phyloP scores from a whole-genome alignment of 2,888 invertebrate genomes.

The Auanema sp. region DNA sequence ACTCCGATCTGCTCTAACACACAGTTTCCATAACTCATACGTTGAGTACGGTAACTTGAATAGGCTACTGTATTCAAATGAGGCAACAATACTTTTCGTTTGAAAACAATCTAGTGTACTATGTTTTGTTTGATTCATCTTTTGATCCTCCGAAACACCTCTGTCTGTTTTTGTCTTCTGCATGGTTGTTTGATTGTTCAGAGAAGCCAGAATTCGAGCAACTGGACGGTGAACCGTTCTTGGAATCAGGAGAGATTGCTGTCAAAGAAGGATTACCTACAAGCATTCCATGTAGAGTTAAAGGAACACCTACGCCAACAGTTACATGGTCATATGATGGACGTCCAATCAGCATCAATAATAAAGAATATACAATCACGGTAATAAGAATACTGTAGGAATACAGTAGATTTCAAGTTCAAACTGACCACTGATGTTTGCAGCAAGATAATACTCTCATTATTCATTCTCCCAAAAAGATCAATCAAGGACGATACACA shows the following conservation, averaged over 20 bases:
- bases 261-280: conserved; percentile 42
- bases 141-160: conserved; percentile 23
- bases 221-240: conserved; percentile 12
- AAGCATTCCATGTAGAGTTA: conserved; percentile 44
- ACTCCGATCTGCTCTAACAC: too few relatives aligned
- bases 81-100: conserved; percentile 20
- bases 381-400: conserved; percentile 23
- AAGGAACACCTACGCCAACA: conserved; percentile 65
- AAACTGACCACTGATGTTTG: conserved; percentile 11
- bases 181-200: conserved; percentile 43
- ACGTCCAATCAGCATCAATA: conserved; percentile 45
- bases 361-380: conserved; percentile 44
- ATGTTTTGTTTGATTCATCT: conserved; percentile 17
- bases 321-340: conserved; percentile 67
- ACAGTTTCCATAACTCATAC: conserved; percentile 17
- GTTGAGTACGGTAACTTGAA: conserved; percentile 8
- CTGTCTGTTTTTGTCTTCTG: conserved; percentile 19
- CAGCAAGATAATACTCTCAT: conserved; percentile 55
- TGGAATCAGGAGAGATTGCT: conserved; percentile 18
- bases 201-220: conserved; percentile 52
- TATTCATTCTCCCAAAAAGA: conserved; percentile 44
- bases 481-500: conserved; percentile 68
- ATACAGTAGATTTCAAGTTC: conserved; percentile 4
- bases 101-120: conserved; percentile 10
- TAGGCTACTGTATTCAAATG: conserved; percentile 16